Conservation (phyloP, 2,888 invertebrate genomes). For the Euzophera pinguis region DNA sequence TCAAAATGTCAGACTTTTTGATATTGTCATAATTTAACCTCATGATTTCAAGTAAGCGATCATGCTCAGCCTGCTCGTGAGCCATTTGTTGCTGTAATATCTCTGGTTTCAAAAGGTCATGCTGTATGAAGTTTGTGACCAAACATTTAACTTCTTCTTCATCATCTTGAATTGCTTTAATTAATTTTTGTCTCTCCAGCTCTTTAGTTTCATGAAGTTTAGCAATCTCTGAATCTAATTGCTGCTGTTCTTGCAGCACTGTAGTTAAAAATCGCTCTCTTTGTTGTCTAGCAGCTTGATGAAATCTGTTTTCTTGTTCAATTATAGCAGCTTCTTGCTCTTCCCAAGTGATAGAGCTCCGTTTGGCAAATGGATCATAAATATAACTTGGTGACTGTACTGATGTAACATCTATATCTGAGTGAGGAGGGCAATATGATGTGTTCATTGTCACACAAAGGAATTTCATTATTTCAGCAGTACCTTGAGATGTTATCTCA, state of each 20-base stretch:
- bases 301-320: conserved; percentile 82
- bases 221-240: conserved; percentile 83
- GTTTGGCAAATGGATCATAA: conserved; percentile 54
- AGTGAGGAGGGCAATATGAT: conserved; percentile 66
- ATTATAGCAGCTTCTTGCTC: conserved; percentile 82
- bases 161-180: conserved; percentile 82
- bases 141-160: conserved; percentile 81
- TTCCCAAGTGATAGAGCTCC: conserved; percentile 71
- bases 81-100: conserved; percentile 82
- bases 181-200: conserved; percentile 78
- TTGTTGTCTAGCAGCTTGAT: conserved; percentile 81
- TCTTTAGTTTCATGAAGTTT: conserved; percentile 85
- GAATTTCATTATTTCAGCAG: conserved; percentile 83
- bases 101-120: conserved; percentile 79
- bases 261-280: conserved; percentile 78
- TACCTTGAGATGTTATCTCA: conserved; percentile 80
- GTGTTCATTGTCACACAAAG: conserved; percentile 73
- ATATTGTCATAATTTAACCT: conserved; percentile 79
- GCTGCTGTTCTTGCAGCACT: conserved; percentile 81
- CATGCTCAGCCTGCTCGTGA: conserved; percentile 83
- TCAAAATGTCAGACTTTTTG: conserved; percentile 83
- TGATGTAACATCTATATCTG: conserved; percentile 43
- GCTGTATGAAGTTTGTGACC: conserved; percentile 82
- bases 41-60: conserved; percentile 81
- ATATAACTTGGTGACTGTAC: conserved; percentile 49